Conservation (phyloP, 2,797 vertebrate genomes). For the Parauchenoglanis punctatus region DNA sequence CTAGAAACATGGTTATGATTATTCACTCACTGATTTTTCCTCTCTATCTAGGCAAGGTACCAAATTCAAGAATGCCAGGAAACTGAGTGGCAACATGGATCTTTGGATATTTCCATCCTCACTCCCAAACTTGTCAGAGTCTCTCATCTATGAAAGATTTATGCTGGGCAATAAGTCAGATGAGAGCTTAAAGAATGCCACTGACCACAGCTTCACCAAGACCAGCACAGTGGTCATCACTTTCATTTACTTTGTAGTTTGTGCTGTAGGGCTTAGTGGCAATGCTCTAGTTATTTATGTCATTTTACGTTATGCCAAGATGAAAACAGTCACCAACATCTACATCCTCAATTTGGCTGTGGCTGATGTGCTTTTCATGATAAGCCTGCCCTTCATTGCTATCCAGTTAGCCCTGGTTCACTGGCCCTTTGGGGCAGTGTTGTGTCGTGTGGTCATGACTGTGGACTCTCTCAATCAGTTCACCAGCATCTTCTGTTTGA, state of each 20-base stretch:
- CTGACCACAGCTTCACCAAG: conserved; percentile 77
- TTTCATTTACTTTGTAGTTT: conserved; percentile 92
- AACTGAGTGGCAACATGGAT: conserved; percentile 67
- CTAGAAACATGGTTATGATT: not conserved
- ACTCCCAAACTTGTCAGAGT: conserved; percentile 73
- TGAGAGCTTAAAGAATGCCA: conserved; percentile 60
- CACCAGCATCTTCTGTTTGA: conserved; percentile 96
- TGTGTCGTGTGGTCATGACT: conserved; percentile 93
- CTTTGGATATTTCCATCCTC: conserved; percentile 72
- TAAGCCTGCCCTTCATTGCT: conserved; percentile 92
- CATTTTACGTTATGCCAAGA: conserved; percentile 95
- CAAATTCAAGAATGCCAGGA: conserved; percentile 39
- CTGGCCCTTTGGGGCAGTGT: conserved; percentile 92
- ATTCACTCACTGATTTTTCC: conserved; percentile 37
- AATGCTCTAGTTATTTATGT: conserved; percentile 95
- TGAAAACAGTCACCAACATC: conserved; percentile 98
- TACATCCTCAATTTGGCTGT: conserved; percentile 98
- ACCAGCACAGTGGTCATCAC: conserved; percentile 91
- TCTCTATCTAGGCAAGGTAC: conserved; percentile 62
- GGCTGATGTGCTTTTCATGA: conserved; percentile 95
- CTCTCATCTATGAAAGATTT: conserved; percentile 70
- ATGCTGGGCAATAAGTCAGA: conserved; percentile 73
- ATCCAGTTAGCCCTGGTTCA: conserved; percentile 92
- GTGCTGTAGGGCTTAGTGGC: conserved; percentile 87
- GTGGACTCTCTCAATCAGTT: conserved; percentile 96